A percentile compares a stretch with the other conserved stretches of the same genome.
These are phyloP conservation scores for Perognathus longimembris DNA, from an alignment of 2,113 vertebrate species.

Conservation along the genomic window DNA sequence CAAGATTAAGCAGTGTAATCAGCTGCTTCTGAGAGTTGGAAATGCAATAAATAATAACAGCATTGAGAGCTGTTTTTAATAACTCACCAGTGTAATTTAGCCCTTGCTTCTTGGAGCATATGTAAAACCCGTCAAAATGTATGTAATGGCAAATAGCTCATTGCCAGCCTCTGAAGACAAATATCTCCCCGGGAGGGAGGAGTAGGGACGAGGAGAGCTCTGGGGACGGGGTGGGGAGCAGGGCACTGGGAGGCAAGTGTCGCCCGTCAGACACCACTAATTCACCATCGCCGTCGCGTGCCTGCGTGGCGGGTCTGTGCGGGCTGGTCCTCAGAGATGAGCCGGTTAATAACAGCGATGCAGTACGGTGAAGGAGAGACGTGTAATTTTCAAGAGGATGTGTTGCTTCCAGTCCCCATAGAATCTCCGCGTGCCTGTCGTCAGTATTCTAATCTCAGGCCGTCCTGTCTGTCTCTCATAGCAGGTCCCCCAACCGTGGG, in stretches of 20 bases:
- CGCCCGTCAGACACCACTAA: neutral
- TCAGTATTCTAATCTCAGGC: neutral
- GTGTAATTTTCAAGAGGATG: neutral
- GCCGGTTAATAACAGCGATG: neutral
- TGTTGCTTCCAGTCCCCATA: neutral
- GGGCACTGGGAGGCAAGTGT: constrained; percentile 4
- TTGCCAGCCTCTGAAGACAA: constrained; percentile 75
- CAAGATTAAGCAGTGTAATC: constrained; percentile 81
- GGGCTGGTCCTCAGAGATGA: neutral
- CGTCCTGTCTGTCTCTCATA: neutral
- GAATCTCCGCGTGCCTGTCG: neutral
- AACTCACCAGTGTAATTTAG: constrained; percentile 83
- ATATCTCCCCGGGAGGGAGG: constrained; percentile 68
- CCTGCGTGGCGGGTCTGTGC: neutral
- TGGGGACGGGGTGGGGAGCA: neutral
- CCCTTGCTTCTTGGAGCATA: constrained; percentile 74
- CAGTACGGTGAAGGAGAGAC: neutral
- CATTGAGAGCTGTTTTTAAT: constrained; percentile 83
- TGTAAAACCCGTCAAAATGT: constrained; percentile 79
- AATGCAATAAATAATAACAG: constrained; percentile 83
- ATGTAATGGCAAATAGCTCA: constrained; percentile 74
- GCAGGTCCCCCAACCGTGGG: constrained; percentile 5
- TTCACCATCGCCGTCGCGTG: neutral
- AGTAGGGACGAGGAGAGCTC: neutral
- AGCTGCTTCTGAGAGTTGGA: constrained; percentile 76